Conservation (phyloP, 2,888 invertebrate genomes). For the Thereva unica region DNA sequence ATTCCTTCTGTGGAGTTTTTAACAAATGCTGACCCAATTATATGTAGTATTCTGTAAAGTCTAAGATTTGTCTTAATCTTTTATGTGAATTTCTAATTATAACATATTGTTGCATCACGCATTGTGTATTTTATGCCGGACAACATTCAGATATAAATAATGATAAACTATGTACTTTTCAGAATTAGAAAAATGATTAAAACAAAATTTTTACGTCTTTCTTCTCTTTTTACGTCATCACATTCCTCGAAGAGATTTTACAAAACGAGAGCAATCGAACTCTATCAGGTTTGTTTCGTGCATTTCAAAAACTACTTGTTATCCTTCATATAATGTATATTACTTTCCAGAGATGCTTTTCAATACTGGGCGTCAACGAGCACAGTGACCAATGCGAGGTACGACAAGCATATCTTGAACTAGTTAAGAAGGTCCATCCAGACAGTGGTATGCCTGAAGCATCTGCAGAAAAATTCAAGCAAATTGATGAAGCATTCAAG, state of each 20-base stretch:
- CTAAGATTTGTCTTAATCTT: too few relatives aligned
- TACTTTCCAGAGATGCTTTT: slow-evolving; percentile 67
- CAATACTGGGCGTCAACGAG: slow-evolving; percentile 67
- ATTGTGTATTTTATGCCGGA: too few relatives aligned
- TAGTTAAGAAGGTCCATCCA: slow-evolving; percentile 84
- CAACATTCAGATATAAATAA: too few relatives aligned
- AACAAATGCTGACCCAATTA: too few relatives aligned
- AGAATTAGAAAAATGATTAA: too few relatives aligned
- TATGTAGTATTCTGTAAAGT: too few relatives aligned
- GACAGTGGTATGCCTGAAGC: slow-evolving; percentile 76
- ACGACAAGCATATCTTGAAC: slow-evolving; percentile 70
- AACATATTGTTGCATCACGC: too few relatives aligned
- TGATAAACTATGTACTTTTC: too few relatives aligned
- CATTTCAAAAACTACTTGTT: background rate
- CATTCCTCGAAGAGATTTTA: background rate
- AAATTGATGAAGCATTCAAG: slow-evolving; percentile 77
- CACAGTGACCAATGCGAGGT: slow-evolving; percentile 74
- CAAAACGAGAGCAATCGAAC: slow-evolving; percentile 28
- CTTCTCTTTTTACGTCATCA: background rate
- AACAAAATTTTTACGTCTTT: too few relatives aligned
- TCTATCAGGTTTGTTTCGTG: slow-evolving; percentile 36
- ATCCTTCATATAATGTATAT: background rate
- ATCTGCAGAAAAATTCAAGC: slow-evolving; percentile 73
- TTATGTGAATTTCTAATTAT: too few relatives aligned
- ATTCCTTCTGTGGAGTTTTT: too few relatives aligned